Evolutionary conservation across 2,888 invertebrate genomes (phyloP), one percentile per base, ranked within the genome.

Genomic region (Campoplex capitator): DNA sequence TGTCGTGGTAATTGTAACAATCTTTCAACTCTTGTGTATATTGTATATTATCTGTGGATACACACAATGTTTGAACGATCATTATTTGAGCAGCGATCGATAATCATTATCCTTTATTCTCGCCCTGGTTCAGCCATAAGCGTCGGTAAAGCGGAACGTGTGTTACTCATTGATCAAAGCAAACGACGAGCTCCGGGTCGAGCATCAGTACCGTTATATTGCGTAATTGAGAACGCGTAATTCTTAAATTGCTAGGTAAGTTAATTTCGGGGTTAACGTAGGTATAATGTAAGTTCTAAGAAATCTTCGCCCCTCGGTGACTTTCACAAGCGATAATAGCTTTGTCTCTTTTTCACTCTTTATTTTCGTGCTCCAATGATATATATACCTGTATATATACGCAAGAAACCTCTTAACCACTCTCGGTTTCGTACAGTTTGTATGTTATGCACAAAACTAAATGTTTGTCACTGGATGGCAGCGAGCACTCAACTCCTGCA

Each of bases 201-300:
- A 32, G 51, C 48, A 18, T 32, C 23, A 28, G 65, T 58, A 48
- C 45, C 35, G 70, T 23, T 45, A 45, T 42, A 28, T 80, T 84
- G 80, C 75, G 58, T 65, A 75, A 84, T 84, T 84, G 84, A 62
- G 65, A 84, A 74, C 56, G 75, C 75, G 70, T 76, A 48, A 48
- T 58, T 58, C 51, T 76, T 48, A 70, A 75, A 80, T 84, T 80
- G 54, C 80, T 45, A 70, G 70, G 75, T 75, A 76, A 84, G 68
- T 80, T 84, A 84, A 80, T 84, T 84, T 84, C 84, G 84, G 75
- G 79, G 75, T 65, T 65, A 70, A 16, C 67, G 75, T 62, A 42
- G 65, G 71, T 75, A 38, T 38, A 71, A 83, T 45, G 71, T 11
- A 70, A 80, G 65, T 84, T 84, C 80, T 70, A 65, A 38, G 75